Evolutionary conservation across 2,113 vertebrate species (phyloP).

Genomic region (Dasyurus viverrinus): DNA sequence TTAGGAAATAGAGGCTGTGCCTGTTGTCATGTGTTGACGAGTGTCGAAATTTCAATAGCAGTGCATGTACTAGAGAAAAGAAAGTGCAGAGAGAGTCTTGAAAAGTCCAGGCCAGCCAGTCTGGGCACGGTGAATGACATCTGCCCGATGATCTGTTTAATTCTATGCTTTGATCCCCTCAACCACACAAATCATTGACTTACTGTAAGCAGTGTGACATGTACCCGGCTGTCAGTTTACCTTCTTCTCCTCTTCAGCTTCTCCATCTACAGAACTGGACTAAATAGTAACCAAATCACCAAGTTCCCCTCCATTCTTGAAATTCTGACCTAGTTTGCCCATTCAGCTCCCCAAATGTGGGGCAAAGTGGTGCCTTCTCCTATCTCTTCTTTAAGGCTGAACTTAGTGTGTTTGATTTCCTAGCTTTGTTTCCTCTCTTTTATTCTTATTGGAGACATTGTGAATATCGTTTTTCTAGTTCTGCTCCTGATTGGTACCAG

Average conservation of each 20-base stretch:
- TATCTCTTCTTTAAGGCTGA: not conserved
- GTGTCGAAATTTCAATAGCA: not conserved
- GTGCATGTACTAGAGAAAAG: not conserved
- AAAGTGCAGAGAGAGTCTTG: not conserved
- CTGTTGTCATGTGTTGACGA: constrained; percentile 36
- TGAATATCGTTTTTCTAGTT: not conserved
- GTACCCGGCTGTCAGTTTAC: not conserved
- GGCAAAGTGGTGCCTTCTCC: not conserved
- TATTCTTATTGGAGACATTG: not conserved
- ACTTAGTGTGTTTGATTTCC: not conserved
- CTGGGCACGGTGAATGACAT: not conserved
- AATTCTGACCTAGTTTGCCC: not conserved
- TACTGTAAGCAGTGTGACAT: not conserved
- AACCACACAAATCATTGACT: not conserved
- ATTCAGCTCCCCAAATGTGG: not conserved
- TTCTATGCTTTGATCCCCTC: not conserved
- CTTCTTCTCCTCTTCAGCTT: not conserved
- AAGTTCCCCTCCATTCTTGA: not conserved
- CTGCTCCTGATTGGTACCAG: not conserved
- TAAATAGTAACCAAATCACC: not conserved
- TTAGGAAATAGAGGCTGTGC: constrained; percentile 12
- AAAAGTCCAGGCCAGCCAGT: not conserved
- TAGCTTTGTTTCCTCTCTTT: not conserved
- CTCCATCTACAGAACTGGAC: not conserved
- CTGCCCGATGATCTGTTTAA: not conserved